These are phyloP conservation scores for Synergus umbraculus DNA, from an alignment of 2,888 invertebrate species.

Conservation along the genomic window DNA sequence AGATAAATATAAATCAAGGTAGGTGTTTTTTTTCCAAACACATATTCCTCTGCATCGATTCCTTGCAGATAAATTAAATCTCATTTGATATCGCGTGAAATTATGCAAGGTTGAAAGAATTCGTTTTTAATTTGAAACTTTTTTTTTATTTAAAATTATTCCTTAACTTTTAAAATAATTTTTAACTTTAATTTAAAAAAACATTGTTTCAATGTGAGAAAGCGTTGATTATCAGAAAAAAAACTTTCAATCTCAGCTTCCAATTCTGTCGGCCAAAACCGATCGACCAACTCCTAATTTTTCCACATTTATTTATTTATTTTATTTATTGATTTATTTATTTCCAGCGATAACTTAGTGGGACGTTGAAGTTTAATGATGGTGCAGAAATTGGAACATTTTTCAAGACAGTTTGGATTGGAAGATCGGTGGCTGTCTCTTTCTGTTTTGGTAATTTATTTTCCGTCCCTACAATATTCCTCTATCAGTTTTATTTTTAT, in stretches of 20 bases:
- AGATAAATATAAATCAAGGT: constrained; percentile 75
- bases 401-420: constrained; percentile 71
- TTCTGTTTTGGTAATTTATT: constrained; percentile 70
- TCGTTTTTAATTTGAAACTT: not conserved
- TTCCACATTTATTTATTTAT: not conserved
- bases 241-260: constrained; percentile 43
- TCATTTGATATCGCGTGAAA: not conserved
- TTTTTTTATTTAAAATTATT: not conserved
- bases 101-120: not conserved
- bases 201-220: constrained; percentile 5
- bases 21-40: constrained; percentile 43
- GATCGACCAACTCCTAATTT: constrained; percentile 29
- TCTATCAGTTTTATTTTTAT: constrained; percentile 57
- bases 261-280: constrained; percentile 44
- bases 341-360: constrained; percentile 76
- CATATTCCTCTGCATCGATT: constrained; percentile 7
- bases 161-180: not conserved
- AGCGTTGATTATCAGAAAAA: constrained; percentile 19
- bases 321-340: constrained; percentile 66
- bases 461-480: constrained; percentile 50
- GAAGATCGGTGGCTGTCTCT: constrained; percentile 67
- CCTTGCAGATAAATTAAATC: constrained; percentile 27
- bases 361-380: constrained; percentile 73
- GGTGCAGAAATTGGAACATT: constrained; percentile 68
- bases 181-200: not conserved